These are phyloP conservation scores for Clivina fossor DNA, from an alignment of 2,888 invertebrate genomes.

Conservation along the genomic window DNA sequence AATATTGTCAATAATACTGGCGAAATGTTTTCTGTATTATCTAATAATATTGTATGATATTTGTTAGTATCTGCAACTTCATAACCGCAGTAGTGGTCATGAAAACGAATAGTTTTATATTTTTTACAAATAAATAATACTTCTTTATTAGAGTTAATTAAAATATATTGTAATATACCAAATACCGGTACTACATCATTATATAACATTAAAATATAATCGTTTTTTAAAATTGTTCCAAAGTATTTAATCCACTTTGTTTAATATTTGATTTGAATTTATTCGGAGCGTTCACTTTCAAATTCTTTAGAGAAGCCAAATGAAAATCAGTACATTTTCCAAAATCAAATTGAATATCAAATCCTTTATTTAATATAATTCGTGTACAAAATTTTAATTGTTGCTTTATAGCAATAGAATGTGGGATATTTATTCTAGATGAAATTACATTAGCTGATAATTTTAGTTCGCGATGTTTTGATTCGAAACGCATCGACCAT, in stretches of 20 bases:
- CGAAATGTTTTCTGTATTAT: background rate
- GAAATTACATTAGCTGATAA: conserved; percentile 26
- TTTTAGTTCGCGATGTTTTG: conserved; percentile 31
- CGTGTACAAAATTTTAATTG: conserved; percentile 15
- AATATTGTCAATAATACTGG: background rate
- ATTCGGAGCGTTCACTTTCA: background rate
- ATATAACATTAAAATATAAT: background rate
- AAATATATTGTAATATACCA: background rate
- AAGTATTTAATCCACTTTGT: conserved; percentile 1
- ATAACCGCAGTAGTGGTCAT: conserved; percentile 2
- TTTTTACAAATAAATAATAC: conserved; percentile 1
- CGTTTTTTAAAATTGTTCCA: background rate
- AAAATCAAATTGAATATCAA: background rate
- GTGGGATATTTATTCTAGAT: conserved; percentile 23
- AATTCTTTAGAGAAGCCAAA: background rate
- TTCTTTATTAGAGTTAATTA: background rate
- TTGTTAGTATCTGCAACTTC: background rate
- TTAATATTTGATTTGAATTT: background rate
- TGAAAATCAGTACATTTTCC: background rate
- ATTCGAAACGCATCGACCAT: conserved; percentile 33
- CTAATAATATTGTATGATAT: background rate
- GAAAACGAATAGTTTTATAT: conserved; percentile 7
- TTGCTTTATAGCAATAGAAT: conserved; percentile 25
- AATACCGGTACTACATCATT: background rate
- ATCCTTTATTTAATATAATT: background rate